Base-by-base conservation (phyloP, 2,113 vertebrate species). In the Chauna torquata region DNA sequence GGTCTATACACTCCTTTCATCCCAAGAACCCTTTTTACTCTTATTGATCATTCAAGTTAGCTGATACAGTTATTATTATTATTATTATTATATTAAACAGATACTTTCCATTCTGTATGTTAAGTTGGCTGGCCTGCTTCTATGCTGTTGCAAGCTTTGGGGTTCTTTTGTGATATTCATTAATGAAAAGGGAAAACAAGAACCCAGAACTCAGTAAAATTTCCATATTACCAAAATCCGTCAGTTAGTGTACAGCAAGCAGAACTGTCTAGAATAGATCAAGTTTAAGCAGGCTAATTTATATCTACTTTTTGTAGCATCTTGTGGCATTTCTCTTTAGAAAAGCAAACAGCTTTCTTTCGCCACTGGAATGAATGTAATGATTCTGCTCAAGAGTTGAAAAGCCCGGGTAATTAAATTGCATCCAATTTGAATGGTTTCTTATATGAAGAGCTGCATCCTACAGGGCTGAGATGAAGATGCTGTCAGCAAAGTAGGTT, bases 261-360 rank as follows among this genome's bases (percentile, higher is more conserved):
- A 86, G 49, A 91, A 83, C 11, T 17, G 1, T 44, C 47, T 89
- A 65, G 50, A 82, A 58, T 9, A 85, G 42, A 74, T 81, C 17
- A 88, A 66, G 8, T 19, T 54, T 66, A 88, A 81, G 45, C 30
- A 86, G 24, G 64, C 16, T 70, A 42, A 75, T 91, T 79, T 50
- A 87, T 28, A 59, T 55, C 12, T 59, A 50, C 42, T 22, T 91
- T 94, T 85, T 93, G 57, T 68, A 71, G 42, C 45, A 62, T 87
- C 91, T 86, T 94, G 38, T 38, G 57, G 18, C 42, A 72, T 78
- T 91, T 89, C 42, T 58, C 65, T 82, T 90, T 68, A 85, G 61
- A 82, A 95, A 93, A 93, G 34, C 11, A 88, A 91, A 91, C 13
- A 87, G 24, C 15, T 96, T 89, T 81, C 28, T 88, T 91, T 93